Percentiles rank a stretch among this genome's conserved stretches.
phyloP scores from a whole-genome alignment of 2,797 vertebrate genomes.

The Sebastes matsubarae region DNA sequence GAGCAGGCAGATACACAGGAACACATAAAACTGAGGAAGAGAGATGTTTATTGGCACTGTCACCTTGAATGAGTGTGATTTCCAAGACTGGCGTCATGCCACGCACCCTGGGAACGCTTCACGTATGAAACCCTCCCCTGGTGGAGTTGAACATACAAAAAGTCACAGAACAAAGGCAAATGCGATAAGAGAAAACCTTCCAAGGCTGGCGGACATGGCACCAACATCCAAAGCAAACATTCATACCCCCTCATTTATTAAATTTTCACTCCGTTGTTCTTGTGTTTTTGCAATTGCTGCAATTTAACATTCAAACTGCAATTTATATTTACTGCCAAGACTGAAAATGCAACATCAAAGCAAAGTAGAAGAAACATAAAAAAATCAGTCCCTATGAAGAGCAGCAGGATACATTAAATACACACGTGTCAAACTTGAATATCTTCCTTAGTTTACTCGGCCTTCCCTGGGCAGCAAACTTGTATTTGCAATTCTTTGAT shows the following conservation, averaged over 20 bases:
- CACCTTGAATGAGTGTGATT: constrained; percentile 51
- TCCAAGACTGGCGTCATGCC: constrained; percentile 40
- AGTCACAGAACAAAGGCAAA: constrained; percentile 18
- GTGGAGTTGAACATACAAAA: constrained; percentile 25
- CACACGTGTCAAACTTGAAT: constrained; percentile 1
- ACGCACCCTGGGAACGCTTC: constrained; percentile 22
- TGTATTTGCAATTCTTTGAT: constrained; percentile 59
- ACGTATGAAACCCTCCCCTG: constrained; percentile 24
- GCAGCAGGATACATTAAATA: neutral
- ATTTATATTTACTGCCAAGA: neutral
- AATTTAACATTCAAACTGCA: constrained; percentile 2
- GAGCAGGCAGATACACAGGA: constrained; percentile 44
- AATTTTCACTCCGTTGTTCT: neutral
- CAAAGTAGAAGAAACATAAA: neutral
- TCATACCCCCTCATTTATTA: constrained; percentile 4
- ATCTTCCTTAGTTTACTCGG: constrained; percentile 7
- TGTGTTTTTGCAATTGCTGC: neutral
- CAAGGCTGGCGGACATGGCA: neutral
- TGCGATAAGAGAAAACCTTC: constrained; percentile 11
- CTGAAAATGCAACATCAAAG: constrained; percentile 1
- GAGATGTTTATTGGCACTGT: constrained; percentile 58
- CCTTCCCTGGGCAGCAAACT: neutral
- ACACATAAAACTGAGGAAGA: constrained; percentile 40
- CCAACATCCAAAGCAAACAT: constrained; percentile 17
- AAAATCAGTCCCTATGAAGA: neutral